Evolutionary conservation across 53 echinoderm and acorn worm genomes (phyloP).

Genomic region (Patiria pectinifera): DNA sequence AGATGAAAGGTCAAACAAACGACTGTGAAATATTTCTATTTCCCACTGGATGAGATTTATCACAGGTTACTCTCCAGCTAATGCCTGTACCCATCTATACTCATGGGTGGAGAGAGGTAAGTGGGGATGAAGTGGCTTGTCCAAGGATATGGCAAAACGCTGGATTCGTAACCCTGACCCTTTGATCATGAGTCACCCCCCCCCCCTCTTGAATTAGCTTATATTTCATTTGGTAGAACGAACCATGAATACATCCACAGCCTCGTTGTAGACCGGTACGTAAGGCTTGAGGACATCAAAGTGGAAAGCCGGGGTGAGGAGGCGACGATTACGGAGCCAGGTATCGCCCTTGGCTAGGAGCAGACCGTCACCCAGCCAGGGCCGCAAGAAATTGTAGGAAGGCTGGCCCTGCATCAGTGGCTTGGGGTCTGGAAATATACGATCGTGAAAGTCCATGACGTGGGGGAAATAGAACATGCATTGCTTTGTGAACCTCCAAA

Average conservation of each 20-base stretch:
- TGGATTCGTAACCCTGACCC: no score
- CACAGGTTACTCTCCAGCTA: no score
- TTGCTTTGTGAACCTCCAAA: no score
- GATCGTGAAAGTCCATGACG: background rate
- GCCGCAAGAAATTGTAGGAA: constrained; percentile 43
- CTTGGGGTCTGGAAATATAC: background rate
- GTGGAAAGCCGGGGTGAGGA: constrained; percentile 70
- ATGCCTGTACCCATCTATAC: no score
- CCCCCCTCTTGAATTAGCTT: no score
- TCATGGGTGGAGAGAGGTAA: no score
- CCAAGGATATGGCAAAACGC: no score
- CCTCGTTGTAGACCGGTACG: constrained; percentile 47
- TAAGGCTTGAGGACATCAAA: constrained; percentile 67
- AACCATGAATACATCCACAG: constrained; percentile 52
- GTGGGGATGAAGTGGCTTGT: no score
- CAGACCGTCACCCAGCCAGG: constrained; percentile 71
- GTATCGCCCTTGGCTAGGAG: constrained; percentile 54
- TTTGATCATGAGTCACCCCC: no score
- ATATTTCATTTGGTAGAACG: background rate
- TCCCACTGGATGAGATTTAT: no score
- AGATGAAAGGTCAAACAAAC: background rate
- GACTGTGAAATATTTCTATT: background rate
- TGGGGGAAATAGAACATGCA: no score
- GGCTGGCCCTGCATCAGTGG: constrained; percentile 20
- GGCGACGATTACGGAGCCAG: constrained; percentile 70